Base-by-base conservation (phyloP, 2,113 vertebrate genomes). In the Catagonus wagneri region DNA sequence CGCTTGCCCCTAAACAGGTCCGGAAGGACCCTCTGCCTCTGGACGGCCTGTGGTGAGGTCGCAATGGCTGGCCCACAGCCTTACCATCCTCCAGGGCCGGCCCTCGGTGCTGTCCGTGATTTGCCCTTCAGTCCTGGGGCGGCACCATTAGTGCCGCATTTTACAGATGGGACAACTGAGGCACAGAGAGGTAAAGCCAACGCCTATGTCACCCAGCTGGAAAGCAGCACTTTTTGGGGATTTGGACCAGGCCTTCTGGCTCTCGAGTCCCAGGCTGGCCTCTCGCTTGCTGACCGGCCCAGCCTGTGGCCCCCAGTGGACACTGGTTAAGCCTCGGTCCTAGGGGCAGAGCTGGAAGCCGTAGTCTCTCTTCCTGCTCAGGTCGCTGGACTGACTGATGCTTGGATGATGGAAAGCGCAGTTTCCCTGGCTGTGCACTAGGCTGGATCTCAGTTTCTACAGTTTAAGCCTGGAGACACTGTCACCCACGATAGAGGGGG, bases 21-120 rank as follows among this genome's bases (percentile, higher is more conserved):
- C n/a, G n/a, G n/a, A n/a, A n/a, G n/a, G 36, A 23, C 36, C 7
- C 61, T 19, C 60, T 17, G 50, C 9, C 3, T 2, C 74, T 1
- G 8, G 60, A 2, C 3, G 22, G 85, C 23, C 81, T 63, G 20
- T 32, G 50, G 19, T 0, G 1, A 23, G 39, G 16, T 36, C 34
- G 11, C 19, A 0, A 15, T 1, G 16, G 13, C 10, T 23, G 44
- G 9, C 36, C 29, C 23, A 2, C 1, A 17, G 4, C 14, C 83
- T 20, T 25, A 7, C 10, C 1, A 1, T 74, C 16, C 36, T 25
- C 44, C 3, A 12, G 22, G n/a, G 3, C 60, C 0, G 0, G 4
- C 2, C 71, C 80, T n/a, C 8, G 0, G 50, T 27, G 23, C 61
- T 20, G 25, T 11, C 56, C 2, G 1, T 6, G 34, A 12, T 4